Conservation (phyloP, 2,797 vertebrate species). For the Protosalanx chinensis region DNA sequence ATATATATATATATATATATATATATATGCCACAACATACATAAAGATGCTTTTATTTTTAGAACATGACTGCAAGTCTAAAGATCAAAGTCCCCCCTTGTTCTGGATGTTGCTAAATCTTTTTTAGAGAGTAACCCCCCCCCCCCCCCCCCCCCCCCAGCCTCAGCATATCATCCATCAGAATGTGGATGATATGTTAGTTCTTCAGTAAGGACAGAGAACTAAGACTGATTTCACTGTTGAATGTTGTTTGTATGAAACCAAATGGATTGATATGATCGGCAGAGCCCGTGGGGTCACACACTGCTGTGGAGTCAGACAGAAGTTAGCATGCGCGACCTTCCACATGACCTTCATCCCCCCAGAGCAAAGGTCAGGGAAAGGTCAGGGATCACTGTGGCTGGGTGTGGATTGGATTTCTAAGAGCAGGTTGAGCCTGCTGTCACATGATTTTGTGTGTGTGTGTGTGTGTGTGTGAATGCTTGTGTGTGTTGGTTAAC, state of each 20-base stretch:
- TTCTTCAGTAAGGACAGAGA: too few species aligned
- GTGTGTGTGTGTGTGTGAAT: neutral
- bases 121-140: too few species aligned
- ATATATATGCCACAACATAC: too few species aligned
- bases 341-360: constrained; percentile 31
- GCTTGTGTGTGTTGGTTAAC: constrained; percentile 7
- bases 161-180: too few species aligned
- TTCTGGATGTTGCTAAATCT: too few species aligned
- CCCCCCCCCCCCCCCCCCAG: too few species aligned
- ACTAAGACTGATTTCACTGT: too few species aligned
- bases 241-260: neutral
- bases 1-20: too few species aligned
- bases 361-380: constrained; percentile 49
- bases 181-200: too few species aligned
- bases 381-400: constrained; percentile 64
- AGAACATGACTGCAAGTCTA: too few species aligned
- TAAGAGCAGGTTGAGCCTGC: constrained; percentile 53
- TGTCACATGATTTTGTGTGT: constrained; percentile 48
- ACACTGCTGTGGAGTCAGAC: neutral
- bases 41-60: too few species aligned
- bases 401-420: constrained; percentile 60
- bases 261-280: neutral
- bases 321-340: constrained; percentile 13
- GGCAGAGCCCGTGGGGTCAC: neutral
- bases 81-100: too few species aligned